A percentile compares a stretch with the other conserved stretches of the same genome.
Conservation (phyloP, 2,888 invertebrate genomes). For the Branchinecta sandiegonensis region DNA sequence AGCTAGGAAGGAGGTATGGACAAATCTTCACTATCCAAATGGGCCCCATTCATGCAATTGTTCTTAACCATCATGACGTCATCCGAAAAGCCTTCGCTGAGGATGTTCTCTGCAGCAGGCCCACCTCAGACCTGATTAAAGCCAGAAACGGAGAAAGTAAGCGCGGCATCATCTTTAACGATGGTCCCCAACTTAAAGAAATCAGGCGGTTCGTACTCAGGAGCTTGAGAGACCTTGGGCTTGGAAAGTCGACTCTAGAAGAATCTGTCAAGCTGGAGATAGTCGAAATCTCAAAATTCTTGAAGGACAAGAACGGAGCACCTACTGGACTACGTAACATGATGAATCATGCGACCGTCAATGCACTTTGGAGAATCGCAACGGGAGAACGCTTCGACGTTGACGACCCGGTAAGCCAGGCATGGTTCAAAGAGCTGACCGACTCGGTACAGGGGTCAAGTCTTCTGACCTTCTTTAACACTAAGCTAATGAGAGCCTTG, state of each 20-base stretch:
- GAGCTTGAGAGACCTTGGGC: slow-evolving; percentile 24
- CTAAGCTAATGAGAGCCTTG: not conserved
- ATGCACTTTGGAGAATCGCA: slow-evolving; percentile 14
- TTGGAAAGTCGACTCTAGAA: slow-evolving; percentile 23
- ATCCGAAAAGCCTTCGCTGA: slow-evolving; percentile 14
- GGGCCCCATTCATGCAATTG: slow-evolving; percentile 17
- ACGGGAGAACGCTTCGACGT: too few species aligned
- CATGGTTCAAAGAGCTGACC: too few species aligned
- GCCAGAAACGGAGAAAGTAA: not conserved
- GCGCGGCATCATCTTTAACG: slow-evolving; percentile 22
- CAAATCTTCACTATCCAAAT: not conserved
- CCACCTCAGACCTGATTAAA: not conserved
- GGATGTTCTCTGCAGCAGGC: slow-evolving; percentile 17
- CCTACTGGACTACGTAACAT: not conserved
- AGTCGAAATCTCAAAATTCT: not conserved
- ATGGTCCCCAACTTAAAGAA: slow-evolving; percentile 22
- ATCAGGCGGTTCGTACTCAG: slow-evolving; percentile 22
- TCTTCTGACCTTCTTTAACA: too few species aligned
- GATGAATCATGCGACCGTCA: not conserved
- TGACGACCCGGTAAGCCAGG: too few species aligned
- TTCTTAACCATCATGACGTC: slow-evolving; percentile 16
- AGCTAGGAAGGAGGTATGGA: not conserved
- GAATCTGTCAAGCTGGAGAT: not conserved
- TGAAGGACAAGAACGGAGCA: not conserved
- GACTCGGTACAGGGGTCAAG: too few species aligned